Evolutionary conservation across 2,888 invertebrate species (phyloP).

Genomic region (Gari tellinella): DNA sequence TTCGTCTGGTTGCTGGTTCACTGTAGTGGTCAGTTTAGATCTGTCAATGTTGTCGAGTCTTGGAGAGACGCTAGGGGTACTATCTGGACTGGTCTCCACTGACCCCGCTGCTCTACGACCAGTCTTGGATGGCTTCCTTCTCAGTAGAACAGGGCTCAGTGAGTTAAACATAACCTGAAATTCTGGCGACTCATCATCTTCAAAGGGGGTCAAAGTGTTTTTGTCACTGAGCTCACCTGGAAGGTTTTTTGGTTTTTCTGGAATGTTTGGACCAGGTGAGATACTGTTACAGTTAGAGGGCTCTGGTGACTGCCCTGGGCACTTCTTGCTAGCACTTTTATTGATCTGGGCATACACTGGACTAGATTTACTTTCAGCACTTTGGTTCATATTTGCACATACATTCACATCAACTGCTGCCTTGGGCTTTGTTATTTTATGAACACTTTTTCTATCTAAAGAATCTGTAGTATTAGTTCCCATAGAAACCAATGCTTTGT

Average conservation of each 20-base stretch:
- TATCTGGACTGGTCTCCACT: constrained; percentile 51
- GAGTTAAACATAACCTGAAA: constrained; percentile 76
- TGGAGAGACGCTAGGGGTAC: constrained; percentile 26
- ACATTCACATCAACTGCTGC: constrained; percentile 5
- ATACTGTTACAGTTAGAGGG: too few relatives aligned
- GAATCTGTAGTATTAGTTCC: constrained; percentile 55
- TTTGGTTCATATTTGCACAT: too few relatives aligned
- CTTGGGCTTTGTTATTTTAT: constrained; percentile 12
- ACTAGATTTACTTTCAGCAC: too few relatives aligned
- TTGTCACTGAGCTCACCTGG: too few relatives aligned
- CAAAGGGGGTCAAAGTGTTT: too few relatives aligned
- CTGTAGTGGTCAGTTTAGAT: too few relatives aligned
- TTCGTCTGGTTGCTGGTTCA: background rate
- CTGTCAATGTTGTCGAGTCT: background rate
- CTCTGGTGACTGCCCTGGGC: too few relatives aligned
- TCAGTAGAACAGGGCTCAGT: constrained; percentile 72
- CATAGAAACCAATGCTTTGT: background rate
- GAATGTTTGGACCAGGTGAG: background rate
- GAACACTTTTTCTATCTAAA: constrained; percentile 34
- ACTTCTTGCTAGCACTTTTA: too few relatives aligned
- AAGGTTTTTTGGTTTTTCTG: too few relatives aligned
- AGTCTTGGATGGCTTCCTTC: constrained; percentile 59
- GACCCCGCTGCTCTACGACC: constrained; percentile 39
- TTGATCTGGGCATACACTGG: too few relatives aligned
- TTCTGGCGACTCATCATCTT: constrained; percentile 68